Evolutionary conservation across 2,888 invertebrate species (phyloP), one percentile per base, ranked within the genome.

Genomic region (Pollenia labialis): DNA sequence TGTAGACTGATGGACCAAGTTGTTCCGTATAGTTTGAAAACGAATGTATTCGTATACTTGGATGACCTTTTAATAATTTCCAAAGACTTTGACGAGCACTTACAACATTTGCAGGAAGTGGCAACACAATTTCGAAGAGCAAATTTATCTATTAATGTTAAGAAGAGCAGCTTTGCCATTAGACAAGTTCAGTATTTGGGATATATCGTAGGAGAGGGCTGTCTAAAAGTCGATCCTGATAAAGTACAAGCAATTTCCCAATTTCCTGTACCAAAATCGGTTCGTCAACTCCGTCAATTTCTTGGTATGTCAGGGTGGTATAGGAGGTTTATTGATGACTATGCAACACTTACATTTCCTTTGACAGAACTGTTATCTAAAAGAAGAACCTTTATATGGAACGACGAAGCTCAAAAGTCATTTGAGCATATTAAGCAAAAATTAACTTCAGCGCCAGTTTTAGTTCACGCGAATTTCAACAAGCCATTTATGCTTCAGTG

Each of bases 1-100:
- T 68, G 68, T 32, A 68, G 68, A 71, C 56, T 71, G 7, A 71
- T 71, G 56, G 71, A 71, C 56, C 54, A 9, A 12, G 56, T 56
- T 10, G 56, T 71, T 56, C 56, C 60, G 23, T 75, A 50, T 42
- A 50, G 50, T 50, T 62, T 50, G 40, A 62, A 75, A 12, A 16
- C 75, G 0, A 50, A 75, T 18, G 62, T 75, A 50, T 75, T 62
- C 18, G 75, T 62, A 40, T 66, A 58, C 11, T 11, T 66, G 10
- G 66, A 66, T 23, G 48, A 66, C 18, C 11, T 48, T 16, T 32
- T 66, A 23, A 66, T 66, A 12, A 46, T 66, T 46, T 66, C 48
- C 1, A 16, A 66, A 18, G 14, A 44, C 18, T 75, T 48, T 48
- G 74, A 75, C 4, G 75, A 50, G 42, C 62, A 75, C 16, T 1